Evolutionary conservation across 1,140 invertebrate genomes (phyloP), one percentile per base, ranked within the genome.

Genomic region (Cataglyphis hispanica): DNA sequence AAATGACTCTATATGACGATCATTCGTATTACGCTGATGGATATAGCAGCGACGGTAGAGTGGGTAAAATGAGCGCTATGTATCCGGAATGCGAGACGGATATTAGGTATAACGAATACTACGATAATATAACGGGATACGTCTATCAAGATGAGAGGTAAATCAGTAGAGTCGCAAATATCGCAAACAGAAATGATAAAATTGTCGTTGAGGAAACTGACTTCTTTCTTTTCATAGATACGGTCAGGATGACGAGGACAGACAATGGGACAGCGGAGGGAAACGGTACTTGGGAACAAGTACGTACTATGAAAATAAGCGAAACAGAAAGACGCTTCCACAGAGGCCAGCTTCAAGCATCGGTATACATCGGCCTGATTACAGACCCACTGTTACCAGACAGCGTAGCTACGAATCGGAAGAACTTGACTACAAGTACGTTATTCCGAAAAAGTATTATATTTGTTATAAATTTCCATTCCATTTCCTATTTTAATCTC

Each of bases 1-100:
- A 98, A 95, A 97, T 96, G 86, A 98, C 97, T 70, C 93, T 98
- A 86, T 98, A 97, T 91, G 97, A 98, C 92, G 97, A 98, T 87
- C 94, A 96, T 72, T 95, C 94, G 56, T 92, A 93, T 77, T 93
- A 92, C 58, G 70, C 87, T 66, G 93, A 95, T 86, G 90, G 86
- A 50, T 94, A 94, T 81, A 74, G 72, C 80, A 93, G 87, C 70
- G 91, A 94, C 61, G 86, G 89, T 31, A 91, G 88, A 85, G 86
- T 93, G 40, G 86, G 89, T 50, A 94, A 93, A 90, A 93, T 95
- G 91, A 93, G 91, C 87, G 91, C 92, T 46, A 93, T 92, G 77
- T 94, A 94, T 92, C 91, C 93, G 16, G 93, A 95, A 89, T 93
- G 91, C 83, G 92, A 94, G 77, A 93, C 92, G 69, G 91, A 95